phyloP scores from a whole-genome alignment of 2,797 vertebrate genomes.

The Pyrocephalus nanus region DNA sequence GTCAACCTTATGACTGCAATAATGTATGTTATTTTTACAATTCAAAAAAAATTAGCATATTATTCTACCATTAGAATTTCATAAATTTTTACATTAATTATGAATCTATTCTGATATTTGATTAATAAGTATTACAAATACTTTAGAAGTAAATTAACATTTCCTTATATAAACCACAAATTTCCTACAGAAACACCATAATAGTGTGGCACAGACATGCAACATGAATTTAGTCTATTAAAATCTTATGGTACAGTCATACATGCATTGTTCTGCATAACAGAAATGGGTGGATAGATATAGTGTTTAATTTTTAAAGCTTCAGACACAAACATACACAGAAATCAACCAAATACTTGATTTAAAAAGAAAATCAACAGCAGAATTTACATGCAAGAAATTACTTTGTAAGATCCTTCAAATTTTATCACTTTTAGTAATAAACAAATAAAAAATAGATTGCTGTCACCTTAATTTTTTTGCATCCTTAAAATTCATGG shows the following conservation, averaged over 20 bases:
- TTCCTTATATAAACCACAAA: background rate
- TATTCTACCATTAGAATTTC: background rate
- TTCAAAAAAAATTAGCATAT: background rate
- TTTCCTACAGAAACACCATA: background rate
- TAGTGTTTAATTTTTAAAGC: background rate
- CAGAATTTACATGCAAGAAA: constrained; percentile 51
- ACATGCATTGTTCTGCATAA: background rate
- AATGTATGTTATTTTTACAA: background rate
- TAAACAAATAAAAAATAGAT: background rate
- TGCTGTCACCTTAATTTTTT: background rate
- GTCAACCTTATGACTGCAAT: background rate
- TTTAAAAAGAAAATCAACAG: background rate
- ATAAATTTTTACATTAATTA: background rate
- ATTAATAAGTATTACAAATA: background rate
- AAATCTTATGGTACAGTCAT: constrained; percentile 7
- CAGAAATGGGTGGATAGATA: constrained; percentile 17
- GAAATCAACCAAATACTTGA: background rate
- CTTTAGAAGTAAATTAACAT: background rate
- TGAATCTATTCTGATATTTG: background rate
- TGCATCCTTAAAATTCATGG: background rate
- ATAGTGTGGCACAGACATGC: background rate
- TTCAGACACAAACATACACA: constrained; percentile 36
- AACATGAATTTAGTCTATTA: constrained; percentile 14
- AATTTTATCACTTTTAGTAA: constrained; percentile 27
- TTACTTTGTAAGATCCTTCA: constrained; percentile 63